Percentiles rank a stretch among this genome's conserved stretches.
These are phyloP conservation scores for Cerceris ruficornis DNA, from an alignment of 2,888 invertebrate species.

Conservation along the genomic window DNA sequence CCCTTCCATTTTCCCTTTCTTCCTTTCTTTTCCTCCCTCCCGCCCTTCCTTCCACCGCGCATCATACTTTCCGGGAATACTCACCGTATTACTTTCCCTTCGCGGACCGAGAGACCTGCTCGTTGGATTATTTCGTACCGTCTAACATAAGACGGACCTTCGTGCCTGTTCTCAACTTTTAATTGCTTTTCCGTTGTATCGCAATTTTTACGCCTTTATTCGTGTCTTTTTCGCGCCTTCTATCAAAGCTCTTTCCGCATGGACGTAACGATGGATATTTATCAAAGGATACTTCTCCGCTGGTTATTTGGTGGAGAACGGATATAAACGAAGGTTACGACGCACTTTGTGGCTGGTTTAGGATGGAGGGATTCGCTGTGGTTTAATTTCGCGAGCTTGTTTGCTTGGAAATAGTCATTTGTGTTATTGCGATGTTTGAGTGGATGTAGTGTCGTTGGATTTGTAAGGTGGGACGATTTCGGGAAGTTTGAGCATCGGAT, in stretches of 20 bases:
- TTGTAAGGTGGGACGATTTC: too few relatives aligned
- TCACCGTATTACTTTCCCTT: constrained; percentile 57
- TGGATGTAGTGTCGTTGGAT: too few relatives aligned
- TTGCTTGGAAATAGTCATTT: too few relatives aligned
- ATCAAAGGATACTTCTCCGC: background rate
- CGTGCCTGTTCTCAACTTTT: constrained; percentile 30
- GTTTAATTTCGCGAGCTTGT: too few relatives aligned
- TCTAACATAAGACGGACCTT: constrained; percentile 12
- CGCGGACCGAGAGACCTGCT: constrained; percentile 19
- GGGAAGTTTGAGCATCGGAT: too few relatives aligned
- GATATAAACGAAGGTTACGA: too few relatives aligned
- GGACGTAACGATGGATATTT: background rate
- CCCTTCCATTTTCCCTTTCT: constrained; percentile 30
- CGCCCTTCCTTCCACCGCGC: constrained; percentile 13
- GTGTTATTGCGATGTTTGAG: too few relatives aligned
- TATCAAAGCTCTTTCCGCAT: background rate
- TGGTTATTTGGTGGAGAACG: too few relatives aligned
- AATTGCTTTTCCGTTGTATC: constrained; percentile 13
- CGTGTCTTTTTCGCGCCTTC: background rate
- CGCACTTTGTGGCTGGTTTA: too few relatives aligned
- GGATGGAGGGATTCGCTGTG: too few relatives aligned
- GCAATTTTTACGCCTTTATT: background rate
- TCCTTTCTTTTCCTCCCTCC: constrained; percentile 28
- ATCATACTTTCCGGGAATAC: constrained; percentile 29
- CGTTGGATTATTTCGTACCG: constrained; percentile 44